Evolutionary conservation across 2,888 invertebrate species (phyloP), one percentile per base, ranked within the genome.

Genomic region (Mesochorus sp.): DNA sequence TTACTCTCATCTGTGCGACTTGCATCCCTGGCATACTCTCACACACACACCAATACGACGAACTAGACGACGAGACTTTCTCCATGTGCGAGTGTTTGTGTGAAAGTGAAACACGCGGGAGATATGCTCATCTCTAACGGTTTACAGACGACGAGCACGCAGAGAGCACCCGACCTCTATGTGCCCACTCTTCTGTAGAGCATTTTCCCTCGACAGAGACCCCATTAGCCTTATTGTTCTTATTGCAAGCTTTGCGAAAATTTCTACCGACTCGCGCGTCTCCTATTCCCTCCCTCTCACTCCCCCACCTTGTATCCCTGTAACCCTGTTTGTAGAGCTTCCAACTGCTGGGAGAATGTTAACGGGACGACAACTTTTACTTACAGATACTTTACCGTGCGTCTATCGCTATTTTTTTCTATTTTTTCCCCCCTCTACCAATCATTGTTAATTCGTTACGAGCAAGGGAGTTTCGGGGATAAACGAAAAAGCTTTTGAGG

Each of bases 181-280:
- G 21, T 57, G 57, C 53, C 37, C 61, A 66, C 31, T 59, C 57
- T 78, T 72, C 55, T 57, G 37, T 21, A 42, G 47, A 66, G 53
- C 68, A 39, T 62, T 67, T 62, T 70, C 80, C 55, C 76, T 66
- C 53, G 39, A 51, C 37, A 44, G 39, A 55, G 62, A 74, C 39
- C 39, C 75, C 73, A 80, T 78, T 72, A 74, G 62, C 68, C 57
- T 78, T 72, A 75, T 78, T 76, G 70, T 78, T 71, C 80, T 72
- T 64, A 68, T 71, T 76, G 68, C 78, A 49, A 68, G 67, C 73
- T 51, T 67, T 31, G 61, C 66, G 57, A 17, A 61, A 74, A 79
- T 47, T 51, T 68, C 66, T 28, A 57, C 24, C 24, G 53, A 59
- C 53, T 42, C 49, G 59, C 24, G 12, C 39, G 39, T 37, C 14